Percentiles rank a stretch among this genome's conserved stretches.
Conservation (phyloP, 2,888 invertebrate genomes). For the Oscheius sp. region DNA sequence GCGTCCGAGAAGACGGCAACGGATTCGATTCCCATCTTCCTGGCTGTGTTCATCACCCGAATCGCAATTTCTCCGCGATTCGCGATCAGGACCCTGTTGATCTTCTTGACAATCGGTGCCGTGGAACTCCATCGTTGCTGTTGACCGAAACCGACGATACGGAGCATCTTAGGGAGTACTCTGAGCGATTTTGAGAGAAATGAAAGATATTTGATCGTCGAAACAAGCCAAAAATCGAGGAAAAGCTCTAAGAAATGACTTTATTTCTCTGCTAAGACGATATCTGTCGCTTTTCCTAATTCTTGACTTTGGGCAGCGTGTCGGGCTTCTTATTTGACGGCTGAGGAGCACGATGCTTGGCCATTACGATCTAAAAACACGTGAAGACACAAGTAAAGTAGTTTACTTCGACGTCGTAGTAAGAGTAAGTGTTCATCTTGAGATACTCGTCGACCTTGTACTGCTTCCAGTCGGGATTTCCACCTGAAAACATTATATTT, state of each 20-base stretch:
- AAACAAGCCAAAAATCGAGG: background rate
- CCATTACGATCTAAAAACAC: constrained; percentile 59
- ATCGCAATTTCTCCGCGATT: constrained; percentile 75
- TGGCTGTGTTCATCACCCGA: constrained; percentile 80
- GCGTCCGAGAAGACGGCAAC: constrained; percentile 86
- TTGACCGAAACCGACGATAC: constrained; percentile 16
- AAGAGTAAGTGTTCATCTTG: constrained; percentile 68
- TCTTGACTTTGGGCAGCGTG: constrained; percentile 56
- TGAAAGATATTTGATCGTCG: constrained; percentile 1
- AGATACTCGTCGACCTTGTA: constrained; percentile 71
- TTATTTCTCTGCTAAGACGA: constrained; percentile 11
- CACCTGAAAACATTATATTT: constrained; percentile 40
- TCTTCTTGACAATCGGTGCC: constrained; percentile 56
- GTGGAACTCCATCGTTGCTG: constrained; percentile 37
- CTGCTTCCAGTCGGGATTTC: constrained; percentile 57
- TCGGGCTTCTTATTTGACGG: constrained; percentile 68
- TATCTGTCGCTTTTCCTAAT: constrained; percentile 4
- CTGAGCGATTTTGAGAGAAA: background rate
- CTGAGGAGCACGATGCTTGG: constrained; percentile 64
- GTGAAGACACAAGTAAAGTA: background rate
- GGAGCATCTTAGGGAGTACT: constrained; percentile 41
- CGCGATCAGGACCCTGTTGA: constrained; percentile 73
- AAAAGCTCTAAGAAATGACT: constrained; percentile 4
- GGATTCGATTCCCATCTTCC: constrained; percentile 86
- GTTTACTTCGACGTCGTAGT: constrained; percentile 68